Evolutionary conservation across 2,113 vertebrate species (phyloP), one percentile per base, ranked within the genome.

Genomic region (Pagrus major): DNA sequence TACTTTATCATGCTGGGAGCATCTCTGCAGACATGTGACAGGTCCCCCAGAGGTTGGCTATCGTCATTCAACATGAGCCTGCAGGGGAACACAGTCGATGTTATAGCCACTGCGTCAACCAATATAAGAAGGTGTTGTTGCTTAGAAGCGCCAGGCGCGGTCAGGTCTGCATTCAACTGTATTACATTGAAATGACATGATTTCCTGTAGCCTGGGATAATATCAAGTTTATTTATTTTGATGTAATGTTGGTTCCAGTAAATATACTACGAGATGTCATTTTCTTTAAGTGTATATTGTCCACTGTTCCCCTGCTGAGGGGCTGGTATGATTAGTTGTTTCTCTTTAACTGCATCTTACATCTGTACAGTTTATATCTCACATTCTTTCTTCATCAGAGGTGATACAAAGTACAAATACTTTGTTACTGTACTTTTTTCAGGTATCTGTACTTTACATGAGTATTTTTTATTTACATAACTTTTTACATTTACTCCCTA

Each of bases 1-100:
- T 82, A 80, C 85, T 93, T 92, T 66, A 90, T 88, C 86, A 87
- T 78, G 84, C 85, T 90, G 90, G 47, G 87, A 64, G 67, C 74
- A 82, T 91, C 81, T 85, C 67, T 79, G 75, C 66, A 71, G 77
- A 89, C 85, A 87, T 88, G 86, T 80, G 76, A 88, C 87, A 79
- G 31, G 27, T 82, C 76, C 71, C 77, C 71, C 71, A 75, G 84
- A 84, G 76, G 71, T 64, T 14, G 51, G 67, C 58, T 81, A 61
- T 82, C 72, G 80, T 73, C 61, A 76, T 64, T 73, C 74, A 80
- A 78, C 80, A 71, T 49, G 9, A 77, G 61, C 52, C 82, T 47
- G 66, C 52, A 3, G 37, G 58, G 46, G 25, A 52, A 29, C 16
- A 49, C 41, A 70, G 46, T 59, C 18, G 0, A 71, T 69, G 61